Base-by-base conservation (phyloP, 2,888 invertebrate genomes). In the Metallyticus violacea region DNA sequence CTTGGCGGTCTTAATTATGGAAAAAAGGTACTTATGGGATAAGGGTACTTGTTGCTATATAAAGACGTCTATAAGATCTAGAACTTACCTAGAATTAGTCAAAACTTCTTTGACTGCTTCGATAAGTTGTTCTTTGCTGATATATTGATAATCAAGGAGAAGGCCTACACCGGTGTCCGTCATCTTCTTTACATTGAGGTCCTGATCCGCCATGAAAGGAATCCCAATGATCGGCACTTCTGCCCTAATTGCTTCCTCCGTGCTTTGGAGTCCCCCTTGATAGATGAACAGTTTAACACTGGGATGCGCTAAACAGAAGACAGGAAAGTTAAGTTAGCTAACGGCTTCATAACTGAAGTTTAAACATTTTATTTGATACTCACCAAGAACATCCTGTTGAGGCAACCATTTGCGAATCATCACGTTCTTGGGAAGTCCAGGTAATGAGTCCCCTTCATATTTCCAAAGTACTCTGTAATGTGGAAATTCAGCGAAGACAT, bases 391-490 rank as follows among this genome's bases (percentile, higher is more conserved):
- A 87, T 91, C 92, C 87, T 91, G 91, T 88, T 92, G 92, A 2
- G 92, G 91, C 29, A 91, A 91, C 92, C 93, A 93, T 7, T 91
- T 88, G 22, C 91, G 81, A 0, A 93, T 90, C 85, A 92, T 91
- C 0, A 93, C 92, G 88, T 93, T 93, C 7, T 90, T 89, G 0
- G 93, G 92, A 3, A 90, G 27, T 62, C 91, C 89, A 0, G 91
- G 90, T 27, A 91, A 78, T 26, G 89, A 81, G 26, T 92, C 92
- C 78, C 92, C 90, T 88, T 93, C 93, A 90, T 92, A 93, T 89
- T 93, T 93, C 93, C 93, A 93, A 0, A 93, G 88, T 1, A 93
- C 90, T 15, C 91, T 90, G 81, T 92, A 90, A 40, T 91, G 92
- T 0, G 91, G 90, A 2, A 92, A 87, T 85, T 90, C 87, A 0